phyloP scores from a whole-genome alignment of 2,113 vertebrate genomes.

The Tetraodon nigroviridis region DNA sequence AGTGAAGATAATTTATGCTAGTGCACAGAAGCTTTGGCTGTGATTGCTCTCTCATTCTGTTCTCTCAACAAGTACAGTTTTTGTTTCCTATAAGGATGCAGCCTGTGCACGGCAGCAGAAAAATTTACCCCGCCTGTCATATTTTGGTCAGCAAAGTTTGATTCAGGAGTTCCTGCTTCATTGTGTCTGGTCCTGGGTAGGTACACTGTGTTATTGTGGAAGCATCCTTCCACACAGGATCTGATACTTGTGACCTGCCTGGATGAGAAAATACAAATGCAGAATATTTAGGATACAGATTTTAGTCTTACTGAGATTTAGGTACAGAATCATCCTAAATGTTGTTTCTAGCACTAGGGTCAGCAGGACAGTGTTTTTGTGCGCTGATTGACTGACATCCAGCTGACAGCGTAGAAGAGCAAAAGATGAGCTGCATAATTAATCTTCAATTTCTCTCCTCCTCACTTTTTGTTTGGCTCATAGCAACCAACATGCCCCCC shows the following conservation, averaged over 20 bases:
- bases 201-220: constrained; percentile 21
- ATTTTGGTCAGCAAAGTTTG: constrained; percentile 38
- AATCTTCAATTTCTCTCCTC: constrained; percentile 34
- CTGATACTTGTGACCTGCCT: constrained; percentile 40
- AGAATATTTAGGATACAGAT: not conserved
- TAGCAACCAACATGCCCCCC: constrained; percentile 2
- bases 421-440: constrained; percentile 30
- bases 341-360: not conserved
- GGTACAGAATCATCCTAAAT: constrained; percentile 1
- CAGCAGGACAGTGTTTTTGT: not conserved
- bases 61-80: constrained; percentile 12
- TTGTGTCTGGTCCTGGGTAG: constrained; percentile 46
- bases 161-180: constrained; percentile 54
- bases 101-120: constrained; percentile 10
- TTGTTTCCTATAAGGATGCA: constrained; percentile 44
- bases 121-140: constrained; percentile 24
- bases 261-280: constrained; percentile 23
- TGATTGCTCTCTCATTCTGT: not conserved
- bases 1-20: too few relatives aligned
- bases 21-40: not conserved
- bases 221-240: constrained; percentile 52
- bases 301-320: constrained; percentile 7
- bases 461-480: not conserved
- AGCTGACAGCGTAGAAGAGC: constrained; percentile 28
- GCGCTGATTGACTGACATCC: constrained; percentile 14